phyloP scores from a whole-genome alignment of 1,140 invertebrate species.

The Ylistrum balloti region DNA sequence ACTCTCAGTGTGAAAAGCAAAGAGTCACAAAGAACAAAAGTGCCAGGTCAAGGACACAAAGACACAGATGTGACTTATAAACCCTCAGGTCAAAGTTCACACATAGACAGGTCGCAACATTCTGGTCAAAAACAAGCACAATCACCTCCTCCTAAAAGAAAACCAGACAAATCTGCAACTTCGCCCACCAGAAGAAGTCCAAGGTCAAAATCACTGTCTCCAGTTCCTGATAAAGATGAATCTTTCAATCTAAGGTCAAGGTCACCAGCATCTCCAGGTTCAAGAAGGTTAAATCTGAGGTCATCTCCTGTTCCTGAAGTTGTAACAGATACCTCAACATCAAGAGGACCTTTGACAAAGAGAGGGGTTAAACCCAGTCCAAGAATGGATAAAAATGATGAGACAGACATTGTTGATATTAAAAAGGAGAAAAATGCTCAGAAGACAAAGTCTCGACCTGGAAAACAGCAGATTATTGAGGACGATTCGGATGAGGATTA shows the following conservation, averaged over 20 bases:
- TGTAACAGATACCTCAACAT: background rate
- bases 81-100: background rate
- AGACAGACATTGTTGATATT: background rate
- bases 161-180: background rate
- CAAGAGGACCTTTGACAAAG: background rate
- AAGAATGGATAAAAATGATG: background rate
- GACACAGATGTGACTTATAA: background rate
- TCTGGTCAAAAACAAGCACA: background rate
- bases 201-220: constrained; percentile 53
- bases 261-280: constrained; percentile 42
- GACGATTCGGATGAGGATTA: constrained; percentile 44
- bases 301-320: background rate
- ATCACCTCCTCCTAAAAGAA: constrained; percentile 41
- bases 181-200: constrained; percentile 42
- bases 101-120: background rate
- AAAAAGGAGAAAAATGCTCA: background rate
- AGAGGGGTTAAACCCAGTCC: background rate
- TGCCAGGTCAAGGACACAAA: background rate
- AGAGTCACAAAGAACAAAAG: constrained; percentile 25
- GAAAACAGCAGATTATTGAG: constrained; percentile 2
- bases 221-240: no score
- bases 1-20: constrained; percentile 12
- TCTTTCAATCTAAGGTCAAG: background rate
- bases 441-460: background rate
- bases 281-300: background rate